phyloP scores from a whole-genome alignment of 2,797 vertebrate species.

The Florisuga fusca region DNA sequence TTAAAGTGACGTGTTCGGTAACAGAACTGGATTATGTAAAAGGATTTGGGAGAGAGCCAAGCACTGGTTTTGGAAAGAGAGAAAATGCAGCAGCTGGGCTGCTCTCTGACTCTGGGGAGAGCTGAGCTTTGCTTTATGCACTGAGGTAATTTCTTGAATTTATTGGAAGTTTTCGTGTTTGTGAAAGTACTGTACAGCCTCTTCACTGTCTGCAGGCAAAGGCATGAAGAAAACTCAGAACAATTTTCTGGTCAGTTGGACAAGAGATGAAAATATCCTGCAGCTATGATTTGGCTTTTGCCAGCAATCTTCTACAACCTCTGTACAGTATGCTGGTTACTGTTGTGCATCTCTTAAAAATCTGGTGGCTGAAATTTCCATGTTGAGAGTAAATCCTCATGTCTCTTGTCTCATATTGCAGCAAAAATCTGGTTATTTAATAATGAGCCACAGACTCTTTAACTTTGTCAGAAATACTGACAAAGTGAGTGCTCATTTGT shows the following conservation, averaged over 20 bases:
- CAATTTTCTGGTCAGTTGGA: not conserved
- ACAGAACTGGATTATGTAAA: slow-evolving; percentile 11
- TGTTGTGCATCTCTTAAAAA: not conserved
- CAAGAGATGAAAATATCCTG: not conserved
- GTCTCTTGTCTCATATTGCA: not conserved
- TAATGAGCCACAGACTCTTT: not conserved
- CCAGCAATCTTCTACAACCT: not conserved
- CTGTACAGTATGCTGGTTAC: not conserved
- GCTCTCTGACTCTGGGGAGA: not conserved
- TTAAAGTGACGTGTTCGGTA: not conserved
- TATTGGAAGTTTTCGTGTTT: not conserved
- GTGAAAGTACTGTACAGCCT: not conserved
- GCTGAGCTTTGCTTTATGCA: not conserved
- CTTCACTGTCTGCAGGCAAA: not conserved
- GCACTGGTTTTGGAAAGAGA: not conserved
- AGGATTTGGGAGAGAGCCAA: not conserved
- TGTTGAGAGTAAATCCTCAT: not conserved
- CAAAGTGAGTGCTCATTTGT: not conserved
- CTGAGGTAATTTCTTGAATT: not conserved
- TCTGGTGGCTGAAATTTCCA: not conserved
- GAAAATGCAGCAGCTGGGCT: not conserved
- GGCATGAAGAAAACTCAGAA: not conserved
- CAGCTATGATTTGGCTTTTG: not conserved
- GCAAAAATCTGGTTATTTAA: not conserved
- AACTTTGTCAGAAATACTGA: not conserved